A percentile compares a stretch with the other conserved stretches of the same genome.
phyloP scores from a whole-genome alignment of 2,888 invertebrate genomes.

The Lucinisca nassula region DNA sequence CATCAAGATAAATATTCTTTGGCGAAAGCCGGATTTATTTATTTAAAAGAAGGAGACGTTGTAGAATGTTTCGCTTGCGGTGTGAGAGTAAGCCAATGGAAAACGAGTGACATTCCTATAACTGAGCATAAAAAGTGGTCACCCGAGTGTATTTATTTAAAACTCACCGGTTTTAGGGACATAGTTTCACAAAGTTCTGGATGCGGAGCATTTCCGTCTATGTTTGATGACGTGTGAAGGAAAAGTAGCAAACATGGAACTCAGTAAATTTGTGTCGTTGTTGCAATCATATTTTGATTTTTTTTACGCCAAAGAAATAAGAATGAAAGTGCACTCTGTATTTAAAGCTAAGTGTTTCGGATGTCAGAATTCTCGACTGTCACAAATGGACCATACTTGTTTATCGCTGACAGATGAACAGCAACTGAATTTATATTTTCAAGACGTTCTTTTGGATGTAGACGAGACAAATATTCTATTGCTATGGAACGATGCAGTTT shows the following conservation, averaged over 20 bases:
- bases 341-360: constrained; percentile 45
- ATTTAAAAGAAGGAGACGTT: constrained; percentile 54
- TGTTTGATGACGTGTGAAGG: background rate
- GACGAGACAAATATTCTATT: constrained; percentile 31
- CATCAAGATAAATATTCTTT: constrained; percentile 42
- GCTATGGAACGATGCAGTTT: constrained; percentile 32
- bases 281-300: constrained; percentile 56
- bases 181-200: background rate
- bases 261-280: constrained; percentile 23
- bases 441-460: constrained; percentile 45
- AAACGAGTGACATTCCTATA: constrained; percentile 17
- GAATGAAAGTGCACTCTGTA: constrained; percentile 18
- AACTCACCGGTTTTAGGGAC: constrained; percentile 25
- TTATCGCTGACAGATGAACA: constrained; percentile 23
- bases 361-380: constrained; percentile 31
- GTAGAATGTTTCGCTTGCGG: constrained; percentile 55
- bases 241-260: constrained; percentile 27
- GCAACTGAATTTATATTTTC: constrained; percentile 45
- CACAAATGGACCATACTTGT: constrained; percentile 46
- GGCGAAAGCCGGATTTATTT: constrained; percentile 48
- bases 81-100: constrained; percentile 44
- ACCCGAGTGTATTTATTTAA: constrained; percentile 38
- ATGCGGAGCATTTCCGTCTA: background rate
- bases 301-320: constrained; percentile 48
- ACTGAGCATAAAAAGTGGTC: constrained; percentile 44